Base-by-base conservation (phyloP, 2,113 vertebrate species). In the Lepidothrix coronata region DNA sequence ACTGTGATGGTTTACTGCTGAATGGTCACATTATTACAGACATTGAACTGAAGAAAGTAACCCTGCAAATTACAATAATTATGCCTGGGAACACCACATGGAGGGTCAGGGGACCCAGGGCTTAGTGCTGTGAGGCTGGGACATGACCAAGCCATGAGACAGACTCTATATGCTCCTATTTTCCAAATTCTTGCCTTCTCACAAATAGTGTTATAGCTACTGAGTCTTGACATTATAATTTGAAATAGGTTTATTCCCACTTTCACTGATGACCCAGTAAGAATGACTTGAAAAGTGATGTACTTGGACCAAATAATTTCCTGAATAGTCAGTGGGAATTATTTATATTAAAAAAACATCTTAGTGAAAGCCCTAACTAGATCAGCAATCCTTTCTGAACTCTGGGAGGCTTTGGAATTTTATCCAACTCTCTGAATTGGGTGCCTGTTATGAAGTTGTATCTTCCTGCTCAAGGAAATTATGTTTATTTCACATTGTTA, bases 151-250 rank as follows among this genome's bases (percentile, higher is more conserved):
- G 20, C 43, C 27, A 17, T 22, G 20, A 1, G 2, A 77, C 24
- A 57, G 54, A 30, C 14, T 80, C 30, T 70, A 9, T 4, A 14
- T 19, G 16, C 31, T 87, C 25, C 14, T 9, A 24, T 19, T 74
- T 91, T 73, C 44, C 61, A 41, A 52, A 81, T 70, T 73, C n/a
- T 71, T 83, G 41, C 19, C 20, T 39, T 70, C 43, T 86, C 13
- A 55, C 54, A 80, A 78, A 61, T 81, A 41, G 6, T 0, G 0
- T n/a, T 82, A n/a, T 21, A 51, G n/a, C 7, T 65, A 9, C 41
- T 48, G 21, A 88, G 24, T 24, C 44, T 73, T 77, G 17, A 70
- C n/a, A 76, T 6, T 7, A 20, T 61, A 24, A 62, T 39, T 68
- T 61, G 24, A 57, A 86, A 62, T 22, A 12, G 4, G 2, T 59